Evolutionary conservation across 2,113 vertebrate species (phyloP).

Genomic region (Megaptera novaeangliae): DNA sequence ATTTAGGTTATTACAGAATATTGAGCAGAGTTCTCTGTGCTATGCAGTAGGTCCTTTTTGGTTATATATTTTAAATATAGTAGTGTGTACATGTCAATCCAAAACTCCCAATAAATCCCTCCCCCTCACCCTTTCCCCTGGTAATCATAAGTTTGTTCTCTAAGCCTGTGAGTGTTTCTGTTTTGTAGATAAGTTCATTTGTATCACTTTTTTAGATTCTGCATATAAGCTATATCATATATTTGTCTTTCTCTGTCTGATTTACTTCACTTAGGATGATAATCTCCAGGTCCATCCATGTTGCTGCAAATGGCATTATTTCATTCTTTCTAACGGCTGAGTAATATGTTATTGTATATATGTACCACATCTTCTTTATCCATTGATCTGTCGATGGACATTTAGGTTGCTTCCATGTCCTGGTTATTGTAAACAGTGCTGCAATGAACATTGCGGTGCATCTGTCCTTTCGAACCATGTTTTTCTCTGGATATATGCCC

Average conservation of each 20-base stretch:
- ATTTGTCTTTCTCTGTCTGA: neutral
- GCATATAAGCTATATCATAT: neutral
- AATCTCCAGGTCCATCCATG: neutral
- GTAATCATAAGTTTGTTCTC: neutral
- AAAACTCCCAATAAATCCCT: neutral
- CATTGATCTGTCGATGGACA: neutral
- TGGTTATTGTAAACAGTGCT: neutral
- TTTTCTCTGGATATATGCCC: neutral
- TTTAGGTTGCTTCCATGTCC: neutral
- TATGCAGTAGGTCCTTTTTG: neutral
- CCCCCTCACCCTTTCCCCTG: neutral
- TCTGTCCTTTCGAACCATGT: neutral
- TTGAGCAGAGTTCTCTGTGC: neutral
- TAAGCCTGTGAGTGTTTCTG: neutral
- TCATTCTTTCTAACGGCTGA: neutral
- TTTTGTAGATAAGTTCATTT: neutral
- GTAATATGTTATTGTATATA: neutral
- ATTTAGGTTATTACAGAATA: neutral
- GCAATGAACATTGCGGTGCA: neutral
- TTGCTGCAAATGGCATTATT: neutral
- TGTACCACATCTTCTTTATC: neutral
- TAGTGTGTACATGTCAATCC: neutral
- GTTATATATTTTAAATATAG: neutral
- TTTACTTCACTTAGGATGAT: neutral
- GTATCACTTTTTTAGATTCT: neutral